Base-by-base conservation (phyloP, 2,797 vertebrate species). In the Liasis olivaceus region DNA sequence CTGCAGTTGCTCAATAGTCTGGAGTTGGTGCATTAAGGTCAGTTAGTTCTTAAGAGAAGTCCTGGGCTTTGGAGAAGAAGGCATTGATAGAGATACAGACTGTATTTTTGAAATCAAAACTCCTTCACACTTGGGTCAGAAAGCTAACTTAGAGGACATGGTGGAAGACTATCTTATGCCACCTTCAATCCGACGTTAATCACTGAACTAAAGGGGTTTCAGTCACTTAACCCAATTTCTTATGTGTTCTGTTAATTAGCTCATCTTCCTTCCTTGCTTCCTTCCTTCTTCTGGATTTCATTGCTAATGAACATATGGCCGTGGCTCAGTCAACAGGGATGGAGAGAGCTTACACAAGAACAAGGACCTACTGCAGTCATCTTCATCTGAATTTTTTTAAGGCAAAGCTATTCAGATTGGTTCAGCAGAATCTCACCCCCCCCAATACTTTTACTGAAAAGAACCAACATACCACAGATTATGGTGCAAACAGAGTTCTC, bases 1-100 rank as follows among this genome's bases (percentile, higher is more conserved):
- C 96, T 90, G 95, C 96, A 97, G 95, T 95, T 96, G 95, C 94
- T 94, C 94, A 93, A 94, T 86, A 94, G 93, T 60, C 87, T 93
- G 88, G 62, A 69, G 62, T 87, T 87, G 85, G 62, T 90, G 14
- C 51, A 56, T 94, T 92, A 89, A 89, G 3, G 54, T 81, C 69
- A 90, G 58, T 42, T 94, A 85, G 36, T 91, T 60, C 66, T 12
- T 93, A 31, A 87, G 63, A 84, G 84, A 36, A 87, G 31, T 47
- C 36, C 58, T 13, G 47, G 36, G 20, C 12, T 66, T 87, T 63
- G 24, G 42, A 13, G 36, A 85, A 81, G 66, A 9, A 88, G 36
- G 13, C 17, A 47, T 17, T 8, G 85, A 31, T 84, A 64, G 31
- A 88, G 42, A 2, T 31, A 4, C 59, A 5, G 62, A 56, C 60